Evolutionary conservation across 2,797 vertebrate genomes (phyloP), one percentile per base, ranked within the genome.

Genomic region (Anabas testudineus): DNA sequence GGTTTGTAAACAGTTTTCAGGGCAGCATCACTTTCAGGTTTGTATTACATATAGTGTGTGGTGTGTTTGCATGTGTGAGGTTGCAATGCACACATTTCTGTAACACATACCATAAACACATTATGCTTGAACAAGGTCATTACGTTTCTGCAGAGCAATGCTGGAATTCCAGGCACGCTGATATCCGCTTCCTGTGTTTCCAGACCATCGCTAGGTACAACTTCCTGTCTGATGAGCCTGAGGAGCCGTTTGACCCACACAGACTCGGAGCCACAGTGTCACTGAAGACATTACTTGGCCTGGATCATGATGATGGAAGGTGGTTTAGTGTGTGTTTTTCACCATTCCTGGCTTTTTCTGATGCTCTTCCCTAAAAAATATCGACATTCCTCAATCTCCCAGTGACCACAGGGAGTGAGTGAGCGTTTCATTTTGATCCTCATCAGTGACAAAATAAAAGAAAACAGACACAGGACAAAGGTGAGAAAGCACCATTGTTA

Each of bases 181-280:
- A 88, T 82, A 86, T 82, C 58, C 5, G 84, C 85, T 88, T 92
- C 92, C 91, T 87, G 84, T 89, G 88, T 87, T 89, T 83, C 76
- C 68, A 76, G 61, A 68, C 76, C 74, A 84, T 80, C 73, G 51
- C 57, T 52, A 88, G 85, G 90, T 90, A 86, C 73, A 36, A 76
- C 83, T 90, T 91, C 90, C 91, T 91, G 87, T 82, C 80, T 43
- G 71, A 76, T 71, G 74, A 75, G 49, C 64, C 39, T 13, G 56
- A 74, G 78, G 68, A 72, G 49, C 75, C 30, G 49, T 48, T 42
- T 75, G 79, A 84, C 80, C 79, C 48, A 45, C 10, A 43, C 14
- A 7, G 2, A 42, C 53, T 28, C 12, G 10, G 28, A 76, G 74
- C 64, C 72, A 80, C 13, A n/a, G 45, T 76, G 80, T 63, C 76